Evolutionary conservation across 30 jellyfish, hydroid and myxozoan species (phyloP).

Genomic region (Euphysa ruthae): DNA sequence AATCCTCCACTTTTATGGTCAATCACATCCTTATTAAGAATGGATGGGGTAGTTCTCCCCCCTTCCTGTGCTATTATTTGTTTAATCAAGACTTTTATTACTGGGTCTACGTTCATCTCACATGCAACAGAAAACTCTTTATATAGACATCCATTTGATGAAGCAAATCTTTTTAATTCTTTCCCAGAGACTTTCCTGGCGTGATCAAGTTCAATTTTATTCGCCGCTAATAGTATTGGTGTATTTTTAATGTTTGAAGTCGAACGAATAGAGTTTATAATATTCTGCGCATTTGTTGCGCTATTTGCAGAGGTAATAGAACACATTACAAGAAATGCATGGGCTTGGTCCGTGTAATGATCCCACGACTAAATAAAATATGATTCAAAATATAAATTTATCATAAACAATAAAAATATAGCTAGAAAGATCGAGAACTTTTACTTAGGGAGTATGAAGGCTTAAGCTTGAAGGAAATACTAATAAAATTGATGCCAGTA

Average conservation of each 20-base stretch:
- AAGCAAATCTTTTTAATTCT: conserved; percentile 41
- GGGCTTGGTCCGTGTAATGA: conserved; percentile 55
- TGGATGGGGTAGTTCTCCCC: conserved; percentile 19
- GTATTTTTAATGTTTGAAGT: conserved; percentile 19
- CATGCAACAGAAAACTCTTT: conserved; percentile 59
- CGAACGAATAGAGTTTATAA: conserved; percentile 40
- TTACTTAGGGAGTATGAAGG: too few species aligned
- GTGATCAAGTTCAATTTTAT: conserved; percentile 59
- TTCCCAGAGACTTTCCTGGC: conserved; percentile 42
- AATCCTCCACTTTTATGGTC: neutral
- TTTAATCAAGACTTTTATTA: conserved; percentile 25
- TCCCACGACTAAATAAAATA: conserved; percentile 49
- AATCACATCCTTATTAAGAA: neutral
- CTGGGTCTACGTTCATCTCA: conserved; percentile 35
- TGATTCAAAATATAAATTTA: too few species aligned
- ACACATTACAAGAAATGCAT: conserved; percentile 66
- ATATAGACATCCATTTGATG: conserved; percentile 36
- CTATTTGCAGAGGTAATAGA: conserved; percentile 50
- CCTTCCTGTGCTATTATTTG: conserved; percentile 25
- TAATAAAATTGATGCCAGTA: too few species aligned
- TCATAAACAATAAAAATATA: too few species aligned
- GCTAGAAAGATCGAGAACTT: too few species aligned
- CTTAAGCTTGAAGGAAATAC: too few species aligned
- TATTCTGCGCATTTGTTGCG: conserved; percentile 31
- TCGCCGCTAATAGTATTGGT: conserved; percentile 60